phyloP scores from a whole-genome alignment of 2,797 vertebrate species.

The Scolopax bukidnonensis region DNA sequence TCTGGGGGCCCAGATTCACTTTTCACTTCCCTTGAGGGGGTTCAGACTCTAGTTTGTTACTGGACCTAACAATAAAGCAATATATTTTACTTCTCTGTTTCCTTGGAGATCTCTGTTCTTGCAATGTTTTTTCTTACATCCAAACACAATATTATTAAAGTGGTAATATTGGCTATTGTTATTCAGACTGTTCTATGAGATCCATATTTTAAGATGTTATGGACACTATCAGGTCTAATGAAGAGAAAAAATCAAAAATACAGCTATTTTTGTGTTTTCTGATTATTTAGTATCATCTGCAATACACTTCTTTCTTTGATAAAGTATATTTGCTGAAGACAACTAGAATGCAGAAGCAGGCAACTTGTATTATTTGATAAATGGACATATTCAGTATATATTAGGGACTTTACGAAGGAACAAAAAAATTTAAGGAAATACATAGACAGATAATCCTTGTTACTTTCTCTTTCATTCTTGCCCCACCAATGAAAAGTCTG shows the following conservation, averaged over 20 bases:
- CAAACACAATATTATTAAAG: background rate
- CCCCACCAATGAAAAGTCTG: background rate
- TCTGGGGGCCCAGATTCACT: background rate
- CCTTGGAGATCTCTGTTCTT: background rate
- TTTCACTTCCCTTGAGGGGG: background rate
- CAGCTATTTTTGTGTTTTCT: background rate
- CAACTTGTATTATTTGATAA: background rate
- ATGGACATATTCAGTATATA: background rate
- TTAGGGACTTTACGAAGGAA: background rate
- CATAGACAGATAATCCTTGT: background rate
- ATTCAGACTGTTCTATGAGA: background rate
- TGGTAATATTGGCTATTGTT: background rate
- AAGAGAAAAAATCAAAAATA: background rate
- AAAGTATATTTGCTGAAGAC: background rate
- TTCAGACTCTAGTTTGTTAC: background rate
- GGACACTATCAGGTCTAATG: background rate
- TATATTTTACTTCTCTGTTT: background rate
- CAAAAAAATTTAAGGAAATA: background rate
- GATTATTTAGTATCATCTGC: background rate
- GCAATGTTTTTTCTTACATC: background rate
- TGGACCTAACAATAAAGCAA: background rate
- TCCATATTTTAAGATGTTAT: background rate
- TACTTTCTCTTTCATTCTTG: background rate
- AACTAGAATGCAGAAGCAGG: background rate
- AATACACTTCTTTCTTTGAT: background rate